Percentiles rank a stretch among this genome's conserved stretches.
These are phyloP conservation scores for Hippoglossus stenolepis DNA, from an alignment of 2,113 vertebrate species.

Conservation along the genomic window DNA sequence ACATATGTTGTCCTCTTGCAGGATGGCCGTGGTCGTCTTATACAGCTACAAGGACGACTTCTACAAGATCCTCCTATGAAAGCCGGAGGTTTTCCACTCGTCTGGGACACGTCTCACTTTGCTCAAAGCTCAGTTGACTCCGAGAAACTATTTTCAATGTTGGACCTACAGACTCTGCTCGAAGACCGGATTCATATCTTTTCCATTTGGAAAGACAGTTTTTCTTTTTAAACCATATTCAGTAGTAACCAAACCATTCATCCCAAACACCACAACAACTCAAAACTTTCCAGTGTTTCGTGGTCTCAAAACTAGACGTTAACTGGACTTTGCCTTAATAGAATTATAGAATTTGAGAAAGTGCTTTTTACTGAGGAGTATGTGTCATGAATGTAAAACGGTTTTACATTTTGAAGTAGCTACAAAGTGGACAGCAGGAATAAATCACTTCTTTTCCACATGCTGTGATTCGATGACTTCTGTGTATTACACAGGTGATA, in stretches of 20 bases:
- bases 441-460: conserved; percentile 62
- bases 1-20: conserved; percentile 72
- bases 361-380: conserved; percentile 45
- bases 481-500: not conserved
- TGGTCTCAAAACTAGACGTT: conserved; percentile 19
- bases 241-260: conserved; percentile 22
- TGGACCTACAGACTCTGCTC: conserved; percentile 13
- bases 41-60: conserved; percentile 96
- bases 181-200: conserved; percentile 13
- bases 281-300: conserved; percentile 25
- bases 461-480: conserved; percentile 6
- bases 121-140: not conserved
- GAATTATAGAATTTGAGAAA: conserved; percentile 23
- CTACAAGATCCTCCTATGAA: conserved; percentile 92
- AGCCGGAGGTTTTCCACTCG: not conserved
- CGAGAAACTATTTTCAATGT: conserved; percentile 1
- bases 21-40: conserved; percentile 90
- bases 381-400: conserved; percentile 10
- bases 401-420: conserved; percentile 50
- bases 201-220: conserved; percentile 35
- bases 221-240: conserved; percentile 5
- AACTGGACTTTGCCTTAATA: conserved; percentile 65
- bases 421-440: conserved; percentile 32
- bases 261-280: conserved; percentile 13
- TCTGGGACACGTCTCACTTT: not conserved